Evolutionary conservation across 2,113 vertebrate species (phyloP).

Genomic region (Noturus placidus): DNA sequence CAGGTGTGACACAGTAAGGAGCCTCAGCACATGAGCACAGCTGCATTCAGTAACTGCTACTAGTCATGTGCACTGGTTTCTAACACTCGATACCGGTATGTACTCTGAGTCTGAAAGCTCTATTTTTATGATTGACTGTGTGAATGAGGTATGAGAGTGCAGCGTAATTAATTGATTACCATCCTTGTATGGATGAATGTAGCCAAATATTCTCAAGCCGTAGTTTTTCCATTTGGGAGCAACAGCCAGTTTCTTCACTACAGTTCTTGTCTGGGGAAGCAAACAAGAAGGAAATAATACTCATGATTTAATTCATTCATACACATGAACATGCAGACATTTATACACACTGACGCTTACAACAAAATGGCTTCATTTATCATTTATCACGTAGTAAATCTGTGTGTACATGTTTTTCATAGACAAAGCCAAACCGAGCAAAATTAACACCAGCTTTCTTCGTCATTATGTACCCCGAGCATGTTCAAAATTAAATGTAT

Average conservation of each 20-base stretch:
- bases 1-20: background rate
- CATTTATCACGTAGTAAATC: background rate
- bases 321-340: background rate
- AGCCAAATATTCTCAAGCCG: slow-evolving; percentile 92
- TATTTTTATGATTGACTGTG: background rate
- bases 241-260: slow-evolving; percentile 90
- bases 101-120: background rate
- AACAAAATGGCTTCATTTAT: background rate
- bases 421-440: background rate
- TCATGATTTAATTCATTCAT: background rate
- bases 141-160: slow-evolving; percentile 32
- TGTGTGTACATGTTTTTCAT: background rate
- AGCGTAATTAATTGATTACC: slow-evolving; percentile 71
- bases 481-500: background rate
- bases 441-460: background rate
- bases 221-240: slow-evolving; percentile 99
- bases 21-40: background rate
- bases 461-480: background rate
- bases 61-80: background rate
- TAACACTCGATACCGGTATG: background rate
- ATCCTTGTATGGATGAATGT: slow-evolving; percentile 93
- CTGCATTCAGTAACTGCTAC: background rate
- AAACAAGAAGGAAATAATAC: background rate
- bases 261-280: slow-evolving; percentile 82
- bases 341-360: background rate